Conservation (phyloP, 2,797 vertebrate species). For the Xerus rutilus region DNA sequence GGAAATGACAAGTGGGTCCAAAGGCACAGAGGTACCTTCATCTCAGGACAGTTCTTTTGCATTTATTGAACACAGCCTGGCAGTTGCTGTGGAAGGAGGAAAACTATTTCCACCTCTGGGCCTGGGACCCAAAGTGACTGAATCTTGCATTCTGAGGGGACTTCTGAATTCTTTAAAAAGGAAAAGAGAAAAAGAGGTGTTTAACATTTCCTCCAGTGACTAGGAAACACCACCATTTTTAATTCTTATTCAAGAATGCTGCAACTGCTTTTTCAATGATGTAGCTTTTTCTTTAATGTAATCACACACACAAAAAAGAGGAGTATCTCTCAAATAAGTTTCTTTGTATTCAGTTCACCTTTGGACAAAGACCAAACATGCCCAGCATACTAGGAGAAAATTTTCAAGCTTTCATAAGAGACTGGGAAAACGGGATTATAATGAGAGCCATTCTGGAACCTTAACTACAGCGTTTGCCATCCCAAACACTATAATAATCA, state of each 20-base stretch:
- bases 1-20: background rate
- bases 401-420: slow-evolving; percentile 79
- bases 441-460: slow-evolving; percentile 83
- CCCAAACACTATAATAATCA: slow-evolving; percentile 84
- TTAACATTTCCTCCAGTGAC: background rate
- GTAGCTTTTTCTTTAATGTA: slow-evolving; percentile 41
- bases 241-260: background rate
- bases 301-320: background rate
- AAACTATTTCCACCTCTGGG: slow-evolving; percentile 36
- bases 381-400: slow-evolving; percentile 69
- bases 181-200: background rate
- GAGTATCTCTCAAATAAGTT: slow-evolving; percentile 61
- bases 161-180: slow-evolving; percentile 45
- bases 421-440: slow-evolving; percentile 69
- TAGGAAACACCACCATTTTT: slow-evolving; percentile 46
- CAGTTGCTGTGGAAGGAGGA: background rate
- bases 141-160: background rate
- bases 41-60: background rate
- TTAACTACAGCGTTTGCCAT: slow-evolving; percentile 79
- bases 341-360: slow-evolving; percentile 78
- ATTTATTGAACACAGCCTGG: background rate
- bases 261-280: background rate
- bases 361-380: slow-evolving; percentile 74
- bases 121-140: slow-evolving; percentile 58
- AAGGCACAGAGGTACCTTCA: background rate